Percentiles rank a stretch among this genome's conserved stretches.
Evolutionary conservation across 2,888 invertebrate species (phyloP).

Genomic region (Atrina japonica): DNA sequence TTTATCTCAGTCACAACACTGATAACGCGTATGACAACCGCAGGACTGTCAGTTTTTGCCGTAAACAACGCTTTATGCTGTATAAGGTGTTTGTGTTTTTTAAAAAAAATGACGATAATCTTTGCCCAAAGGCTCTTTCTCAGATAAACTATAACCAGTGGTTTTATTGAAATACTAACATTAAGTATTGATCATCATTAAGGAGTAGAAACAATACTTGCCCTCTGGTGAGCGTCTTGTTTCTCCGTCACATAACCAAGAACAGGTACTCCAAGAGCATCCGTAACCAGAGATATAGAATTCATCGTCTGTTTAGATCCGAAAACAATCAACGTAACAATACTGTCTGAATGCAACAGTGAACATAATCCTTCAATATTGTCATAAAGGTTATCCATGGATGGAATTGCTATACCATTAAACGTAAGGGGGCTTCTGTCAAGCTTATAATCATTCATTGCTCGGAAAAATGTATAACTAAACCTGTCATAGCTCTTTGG

Average conservation of each 20-base stretch:
- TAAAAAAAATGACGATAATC: too few relatives aligned
- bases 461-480: constrained; percentile 56
- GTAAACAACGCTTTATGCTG: too few relatives aligned
- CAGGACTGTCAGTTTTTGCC: too few relatives aligned
- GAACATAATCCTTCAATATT: constrained; percentile 60
- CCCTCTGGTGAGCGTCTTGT: constrained; percentile 20
- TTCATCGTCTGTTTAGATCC: constrained; percentile 65
- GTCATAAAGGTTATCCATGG: constrained; percentile 52
- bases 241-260: constrained; percentile 61
- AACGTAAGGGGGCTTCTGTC: constrained; percentile 48
- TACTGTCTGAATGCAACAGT: constrained; percentile 56
- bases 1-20: too few relatives aligned
- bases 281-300: constrained; percentile 62
- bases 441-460: constrained; percentile 53
- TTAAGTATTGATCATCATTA: too few relatives aligned
- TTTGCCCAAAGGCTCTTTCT: too few relatives aligned
- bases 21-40: too few relatives aligned
- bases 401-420: constrained; percentile 51
- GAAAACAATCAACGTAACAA: constrained; percentile 64
- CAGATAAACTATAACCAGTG: too few relatives aligned
- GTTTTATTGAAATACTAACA: too few relatives aligned
- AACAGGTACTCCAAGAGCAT: constrained; percentile 68
- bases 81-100: too few relatives aligned
- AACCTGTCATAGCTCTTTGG: constrained; percentile 59
- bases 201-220: too few relatives aligned